A percentile compares a stretch with the other conserved stretches of the same genome.
Evolutionary conservation across 1,140 invertebrate species (phyloP).

Genomic region (Phymorhynchus buccinoides): DNA sequence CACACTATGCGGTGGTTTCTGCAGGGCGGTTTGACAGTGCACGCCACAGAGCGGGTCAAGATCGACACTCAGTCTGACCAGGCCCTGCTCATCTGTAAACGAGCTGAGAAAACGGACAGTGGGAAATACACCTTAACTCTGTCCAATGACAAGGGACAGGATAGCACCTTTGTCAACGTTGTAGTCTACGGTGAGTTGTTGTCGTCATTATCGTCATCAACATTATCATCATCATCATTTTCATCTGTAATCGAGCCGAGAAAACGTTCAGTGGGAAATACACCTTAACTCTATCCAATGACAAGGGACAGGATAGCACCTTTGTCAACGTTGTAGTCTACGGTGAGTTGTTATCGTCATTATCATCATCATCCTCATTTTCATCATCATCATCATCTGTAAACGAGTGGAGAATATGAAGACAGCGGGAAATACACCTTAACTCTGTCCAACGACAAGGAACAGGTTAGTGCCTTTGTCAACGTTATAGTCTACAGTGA

Average conservation of each 20-base stretch:
- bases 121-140: constrained; percentile 94
- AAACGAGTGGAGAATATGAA: constrained; percentile 88
- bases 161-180: constrained; percentile 90
- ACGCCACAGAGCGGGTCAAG: constrained; percentile 84
- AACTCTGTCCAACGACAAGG: constrained; percentile 87
- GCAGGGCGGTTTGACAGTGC: constrained; percentile 56
- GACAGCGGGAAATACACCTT: constrained; percentile 95
- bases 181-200: constrained; percentile 81
- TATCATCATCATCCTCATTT: too few relatives aligned
- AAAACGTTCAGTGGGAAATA: constrained; percentile 93
- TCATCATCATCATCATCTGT: too few relatives aligned
- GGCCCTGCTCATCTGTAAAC: constrained; percentile 84
- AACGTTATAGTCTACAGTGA: constrained; percentile 85
- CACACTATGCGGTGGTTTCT: too few relatives aligned
- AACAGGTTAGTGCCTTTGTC: constrained; percentile 90
- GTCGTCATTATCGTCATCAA: too few relatives aligned
- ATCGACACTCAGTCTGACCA: constrained; percentile 86
- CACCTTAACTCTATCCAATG: constrained; percentile 90
- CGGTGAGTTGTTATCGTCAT: too few relatives aligned
- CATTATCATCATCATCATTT: too few relatives aligned
- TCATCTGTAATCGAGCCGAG: constrained; percentile 90
- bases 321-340: constrained; percentile 88
- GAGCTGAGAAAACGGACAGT: constrained; percentile 89
- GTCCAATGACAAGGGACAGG: constrained; percentile 87
- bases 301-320: constrained; percentile 87